Percentiles rank a stretch among this genome's conserved stretches.
Evolutionary conservation across 2,797 vertebrate species (phyloP).

Genomic region (Helicolenus hilgendorfi): DNA sequence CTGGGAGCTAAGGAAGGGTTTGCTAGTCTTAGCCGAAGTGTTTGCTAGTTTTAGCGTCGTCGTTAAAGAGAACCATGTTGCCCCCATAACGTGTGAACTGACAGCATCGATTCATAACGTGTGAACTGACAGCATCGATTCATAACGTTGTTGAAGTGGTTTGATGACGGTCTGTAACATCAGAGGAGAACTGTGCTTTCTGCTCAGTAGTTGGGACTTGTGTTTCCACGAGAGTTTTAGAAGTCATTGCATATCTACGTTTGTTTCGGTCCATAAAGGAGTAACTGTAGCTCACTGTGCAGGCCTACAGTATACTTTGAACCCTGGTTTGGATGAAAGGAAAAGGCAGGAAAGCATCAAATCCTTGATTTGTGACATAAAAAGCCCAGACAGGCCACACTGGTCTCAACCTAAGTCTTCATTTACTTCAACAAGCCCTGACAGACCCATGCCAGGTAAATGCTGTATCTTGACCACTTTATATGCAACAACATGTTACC

Average conservation of each 20-base stretch:
- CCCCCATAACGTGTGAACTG: slow-evolving; percentile 48
- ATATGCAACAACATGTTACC: background rate
- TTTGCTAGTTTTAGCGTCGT: background rate
- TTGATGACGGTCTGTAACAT: background rate
- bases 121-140: background rate
- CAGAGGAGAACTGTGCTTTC: background rate
- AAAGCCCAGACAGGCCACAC: background rate
- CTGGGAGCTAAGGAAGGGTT: background rate
- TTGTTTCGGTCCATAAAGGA: background rate
- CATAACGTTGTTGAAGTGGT: slow-evolving; percentile 56
- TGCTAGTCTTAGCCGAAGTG: background rate
- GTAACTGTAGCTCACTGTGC: background rate
- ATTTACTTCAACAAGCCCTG: background rate
- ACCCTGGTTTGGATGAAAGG: background rate
- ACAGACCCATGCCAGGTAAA: background rate
- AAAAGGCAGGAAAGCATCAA: background rate
- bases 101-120: slow-evolving; percentile 53
- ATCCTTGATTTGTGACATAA: background rate
- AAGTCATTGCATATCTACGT: background rate
- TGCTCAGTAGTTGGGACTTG: background rate
- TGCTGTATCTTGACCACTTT: background rate
- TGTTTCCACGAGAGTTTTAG: background rate
- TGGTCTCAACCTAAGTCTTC: background rate
- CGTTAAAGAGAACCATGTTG: too few relatives aligned
- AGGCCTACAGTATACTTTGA: background rate